A percentile compares a stretch with the other conserved stretches of the same genome.
Conservation (phyloP, 2,113 vertebrate genomes). For the Gadus chalcogrammus region DNA sequence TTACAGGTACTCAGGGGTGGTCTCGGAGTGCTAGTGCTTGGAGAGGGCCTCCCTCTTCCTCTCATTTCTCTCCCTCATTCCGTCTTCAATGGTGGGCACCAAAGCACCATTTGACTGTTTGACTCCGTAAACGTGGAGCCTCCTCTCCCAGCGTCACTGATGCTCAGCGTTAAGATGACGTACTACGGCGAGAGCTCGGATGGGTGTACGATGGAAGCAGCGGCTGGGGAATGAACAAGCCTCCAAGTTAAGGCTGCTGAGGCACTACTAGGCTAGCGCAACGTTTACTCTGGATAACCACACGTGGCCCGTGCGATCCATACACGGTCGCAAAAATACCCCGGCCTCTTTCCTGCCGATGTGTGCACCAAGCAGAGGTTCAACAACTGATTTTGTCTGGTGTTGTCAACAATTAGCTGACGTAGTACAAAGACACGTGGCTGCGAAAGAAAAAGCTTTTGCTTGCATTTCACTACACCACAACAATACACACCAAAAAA, state of each 20-base stretch:
- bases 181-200: slow-evolving; percentile 86
- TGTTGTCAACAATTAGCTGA: no score
- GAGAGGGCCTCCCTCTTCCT: slow-evolving; percentile 63
- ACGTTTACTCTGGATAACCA: not conserved
- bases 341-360: no score
- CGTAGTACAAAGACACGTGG: no score
- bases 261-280: no score
- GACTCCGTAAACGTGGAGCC: slow-evolving; percentile 85
- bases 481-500: no score
- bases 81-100: slow-evolving; percentile 81
- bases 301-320: no score
- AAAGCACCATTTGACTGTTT: slow-evolving; percentile 87
- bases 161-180: slow-evolving; percentile 78
- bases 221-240: slow-evolving; percentile 52
- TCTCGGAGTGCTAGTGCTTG: slow-evolving; percentile 84
- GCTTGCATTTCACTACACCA: no score
- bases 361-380: no score
- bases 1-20: slow-evolving; percentile 89
- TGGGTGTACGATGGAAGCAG: slow-evolving; percentile 46
- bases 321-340: no score
- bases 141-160: not conserved
- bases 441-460: no score
- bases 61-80: slow-evolving; percentile 43
- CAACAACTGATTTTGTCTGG: no score
- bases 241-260: slow-evolving; percentile 43